These are phyloP conservation scores for Lepidocolaptes lacrymiger DNA, from an alignment of 2,797 vertebrate species.

Conservation along the genomic window DNA sequence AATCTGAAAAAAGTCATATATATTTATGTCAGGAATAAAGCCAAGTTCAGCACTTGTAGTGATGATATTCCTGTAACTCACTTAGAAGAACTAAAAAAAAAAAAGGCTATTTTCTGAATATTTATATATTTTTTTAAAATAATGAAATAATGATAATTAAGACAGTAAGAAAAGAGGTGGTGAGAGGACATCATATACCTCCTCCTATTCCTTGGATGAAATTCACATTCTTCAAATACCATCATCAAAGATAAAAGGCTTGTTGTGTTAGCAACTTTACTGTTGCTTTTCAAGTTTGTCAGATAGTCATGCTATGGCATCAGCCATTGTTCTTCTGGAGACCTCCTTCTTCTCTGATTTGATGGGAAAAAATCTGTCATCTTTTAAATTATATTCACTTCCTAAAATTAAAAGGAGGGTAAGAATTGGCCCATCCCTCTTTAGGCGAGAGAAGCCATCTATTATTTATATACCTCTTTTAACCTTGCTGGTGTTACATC, in stretches of 20 bases:
- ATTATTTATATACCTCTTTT: conserved; percentile 58
- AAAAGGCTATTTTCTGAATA: neutral
- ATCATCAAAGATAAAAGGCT: conserved; percentile 62
- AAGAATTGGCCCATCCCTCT: conserved; percentile 56
- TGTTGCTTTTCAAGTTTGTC: conserved; percentile 55
- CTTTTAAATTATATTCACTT: conserved; percentile 32
- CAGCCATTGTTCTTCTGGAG: conserved; percentile 64
- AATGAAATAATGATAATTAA: conserved; percentile 53
- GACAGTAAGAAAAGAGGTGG: conserved; percentile 17
- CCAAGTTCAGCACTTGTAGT: neutral
- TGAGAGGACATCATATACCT: conserved; percentile 3
- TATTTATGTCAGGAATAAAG: conserved; percentile 40
- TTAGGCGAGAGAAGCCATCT: conserved; percentile 45
- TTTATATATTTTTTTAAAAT: conserved; percentile 12
- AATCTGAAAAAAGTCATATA: neutral
- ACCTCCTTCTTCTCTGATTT: conserved; percentile 23
- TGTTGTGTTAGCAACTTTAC: conserved; percentile 56
- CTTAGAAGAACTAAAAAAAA: neutral
- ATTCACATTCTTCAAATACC: conserved; percentile 58
- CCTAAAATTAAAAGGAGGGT: conserved; percentile 52
- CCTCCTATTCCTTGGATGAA: conserved; percentile 52
- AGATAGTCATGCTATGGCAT: conserved; percentile 60
- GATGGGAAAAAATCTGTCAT: conserved; percentile 40
- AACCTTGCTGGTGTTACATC: conserved; percentile 30
- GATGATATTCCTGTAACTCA: conserved; percentile 18